Evolutionary conservation across 2,113 vertebrate genomes (phyloP), one percentile per base, ranked within the genome.

Genomic region (Phocoena phocoena): DNA sequence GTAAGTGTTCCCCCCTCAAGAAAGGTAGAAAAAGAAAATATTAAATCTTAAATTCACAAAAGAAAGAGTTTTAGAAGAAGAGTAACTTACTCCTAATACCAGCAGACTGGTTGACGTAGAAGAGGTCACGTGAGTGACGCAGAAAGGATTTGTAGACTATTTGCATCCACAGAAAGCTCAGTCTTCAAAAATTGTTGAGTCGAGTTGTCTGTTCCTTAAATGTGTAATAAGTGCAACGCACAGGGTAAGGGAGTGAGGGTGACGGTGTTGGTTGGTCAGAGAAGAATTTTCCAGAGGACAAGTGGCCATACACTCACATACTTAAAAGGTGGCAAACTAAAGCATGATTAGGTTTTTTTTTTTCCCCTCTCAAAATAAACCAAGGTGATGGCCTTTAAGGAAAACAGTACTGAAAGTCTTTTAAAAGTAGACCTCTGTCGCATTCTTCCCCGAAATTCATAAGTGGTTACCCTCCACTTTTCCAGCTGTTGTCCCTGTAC

Each of bases 1-100:
- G 99, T 99, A 98, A 98, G 99, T 98, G 62, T 28, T 18, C 10
- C 65, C 2, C 2, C 28, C 36, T 5, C 20, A 58, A 53, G 23
- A 87, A 87, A 23, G 18, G 20, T 21, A 5, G 74, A 31, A 55
- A 62, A 80, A 81, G 26, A 38, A 84, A 79, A 53, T 47, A 23
- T 14, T 50, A 50, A 50, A 50, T 58, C 74, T 31, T 50, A 60
- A 63, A 36, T 89, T 53, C 68, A 73, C 31, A 77, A 60, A 76
- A 70, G 17, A 76, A 77, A 50, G 11, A 74, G 3, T 55, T 81
- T 58, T 67, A 41, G 60, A 90, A 70, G 9, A 81, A 67, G 3
- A 31, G 1, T 50, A n/a, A 55, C 2, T 62, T 83, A 47, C 38
- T 65, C n/a, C 79, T 84, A n/a, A 87, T 60, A 53, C 33, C 65